Evolutionary conservation across 2,888 invertebrate genomes (phyloP), one percentile per base, ranked within the genome.

Genomic region (Leptogaster cylindrica): DNA sequence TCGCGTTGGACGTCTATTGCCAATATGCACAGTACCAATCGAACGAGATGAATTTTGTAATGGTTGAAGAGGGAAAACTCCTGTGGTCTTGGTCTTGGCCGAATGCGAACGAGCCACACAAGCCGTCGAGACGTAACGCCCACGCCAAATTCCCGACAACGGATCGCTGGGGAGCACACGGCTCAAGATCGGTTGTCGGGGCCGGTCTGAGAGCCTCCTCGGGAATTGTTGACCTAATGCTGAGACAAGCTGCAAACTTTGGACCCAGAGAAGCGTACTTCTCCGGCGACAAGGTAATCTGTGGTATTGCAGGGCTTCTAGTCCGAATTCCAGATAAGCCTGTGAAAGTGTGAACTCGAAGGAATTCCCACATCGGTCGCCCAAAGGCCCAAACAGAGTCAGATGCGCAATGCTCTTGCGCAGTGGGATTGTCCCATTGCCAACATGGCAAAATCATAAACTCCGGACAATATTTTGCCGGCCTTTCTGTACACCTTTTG

Each of bases 211-310:
- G 18, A 20, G 18, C 20, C 46, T 46, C 10, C 20, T 14, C 7
- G 10, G 10, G 16, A 41, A 61, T 14, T 61, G 61, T 61, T 61
- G 44, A 61, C 31, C 51, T 14, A 18, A 14, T 16, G 31, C 16
- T 61, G 61, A 61, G 41, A 28, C 44, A 44, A 61, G 61, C 61
- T 44, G 41, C 44, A 41, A 61, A 61, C 61, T 61, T 61, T 61
- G 44, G 44, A 61, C 61, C 28, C 14, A 41, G 31, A 41, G 23
- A 33, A 16, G 12, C 27, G 31, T 3, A 23, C 23, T 3, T 8
- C 41, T 44, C 44, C 3, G 18, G 8, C 12, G 18, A n/a, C 27
- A 41, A 36, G 61, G 10, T 3, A 5, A 48, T 14, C 44, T 28
- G 16, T 28, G 31, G 61, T 61, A 31, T 61, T 61, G 44, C 61